Evolutionary conservation across 2,113 vertebrate genomes (phyloP).

Genomic region (Pseudorasbora parva): DNA sequence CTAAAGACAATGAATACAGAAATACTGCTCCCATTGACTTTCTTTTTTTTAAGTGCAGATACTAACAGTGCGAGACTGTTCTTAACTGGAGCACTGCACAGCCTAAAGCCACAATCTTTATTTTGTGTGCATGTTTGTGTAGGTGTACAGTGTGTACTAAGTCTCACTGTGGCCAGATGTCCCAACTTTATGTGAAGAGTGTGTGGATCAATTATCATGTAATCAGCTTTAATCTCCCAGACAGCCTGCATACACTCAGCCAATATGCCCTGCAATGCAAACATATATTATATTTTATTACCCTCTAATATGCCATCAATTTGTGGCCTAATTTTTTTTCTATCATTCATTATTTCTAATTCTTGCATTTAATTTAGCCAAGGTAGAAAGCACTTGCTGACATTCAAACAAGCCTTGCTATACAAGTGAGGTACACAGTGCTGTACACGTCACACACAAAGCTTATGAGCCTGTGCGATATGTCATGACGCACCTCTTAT

Average conservation of each 20-base stretch:
- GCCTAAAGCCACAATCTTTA: background rate
- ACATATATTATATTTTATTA: conserved; percentile 32
- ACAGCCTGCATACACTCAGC: conserved; percentile 24
- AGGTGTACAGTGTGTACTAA: background rate
- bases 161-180: conserved; percentile 31
- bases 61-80: background rate
- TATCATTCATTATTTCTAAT: conserved; percentile 17
- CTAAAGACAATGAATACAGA: background rate
- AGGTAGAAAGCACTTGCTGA: background rate
- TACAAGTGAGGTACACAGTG: background rate
- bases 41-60: conserved; percentile 2
- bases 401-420: background rate
- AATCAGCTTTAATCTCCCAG: conserved; percentile 51
- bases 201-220: conserved; percentile 46
- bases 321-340: background rate
- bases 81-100: conserved; percentile 25
- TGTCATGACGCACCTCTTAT: conserved; percentile 4
- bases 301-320: conserved; percentile 20
- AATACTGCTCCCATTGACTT: conserved; percentile 28
- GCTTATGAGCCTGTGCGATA: background rate
- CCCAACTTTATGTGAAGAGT: conserved; percentile 31
- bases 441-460: background rate
- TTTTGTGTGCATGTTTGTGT: background rate
- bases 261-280: conserved; percentile 12
- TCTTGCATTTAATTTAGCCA: conserved; percentile 34